Conservation (phyloP, 30 jellyfish, hydroid and myxozoan genomes). For the Morbakka virulenta region DNA sequence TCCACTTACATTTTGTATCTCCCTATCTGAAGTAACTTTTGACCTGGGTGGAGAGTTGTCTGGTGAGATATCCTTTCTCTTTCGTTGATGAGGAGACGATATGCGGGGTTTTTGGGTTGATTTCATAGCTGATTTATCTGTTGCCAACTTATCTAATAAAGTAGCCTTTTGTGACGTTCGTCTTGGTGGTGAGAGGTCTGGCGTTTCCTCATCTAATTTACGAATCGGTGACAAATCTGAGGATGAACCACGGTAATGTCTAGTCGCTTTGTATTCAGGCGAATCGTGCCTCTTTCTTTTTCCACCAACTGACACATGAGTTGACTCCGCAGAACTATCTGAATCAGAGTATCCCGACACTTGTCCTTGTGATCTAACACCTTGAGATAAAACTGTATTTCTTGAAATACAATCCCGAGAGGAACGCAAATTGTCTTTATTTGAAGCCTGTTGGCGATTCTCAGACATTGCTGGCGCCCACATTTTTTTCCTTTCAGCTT, state of each 20-base stretch:
- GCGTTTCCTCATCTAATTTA: background rate
- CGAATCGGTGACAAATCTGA: slow-evolving; percentile 42
- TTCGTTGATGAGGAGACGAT: background rate
- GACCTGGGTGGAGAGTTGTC: background rate
- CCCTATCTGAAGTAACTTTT: too few species aligned
- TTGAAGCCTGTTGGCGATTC: background rate
- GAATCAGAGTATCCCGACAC: too few species aligned
- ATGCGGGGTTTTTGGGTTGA: too few species aligned
- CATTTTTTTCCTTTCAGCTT: slow-evolving; percentile 11
- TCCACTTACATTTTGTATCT: too few species aligned
- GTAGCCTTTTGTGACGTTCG: too few species aligned
- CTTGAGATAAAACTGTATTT: too few species aligned
- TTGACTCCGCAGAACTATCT: too few species aligned
- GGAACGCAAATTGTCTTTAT: background rate
- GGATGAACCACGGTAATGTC: slow-evolving; percentile 58
- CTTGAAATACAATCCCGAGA: background rate
- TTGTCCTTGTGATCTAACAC: too few species aligned
- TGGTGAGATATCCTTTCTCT: slow-evolving; percentile 1
- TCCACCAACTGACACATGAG: slow-evolving; percentile 14
- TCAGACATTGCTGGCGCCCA: slow-evolving; percentile 24
- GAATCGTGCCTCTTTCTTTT: slow-evolving; percentile 24
- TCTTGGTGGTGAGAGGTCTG: slow-evolving; percentile 12
- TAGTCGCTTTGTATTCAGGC: slow-evolving; percentile 26
- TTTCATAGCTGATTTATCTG: too few species aligned
- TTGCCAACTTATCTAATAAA: too few species aligned